Evolutionary conservation across 2,797 vertebrate genomes (phyloP).

Genomic region (Sebastes matsubarae): DNA sequence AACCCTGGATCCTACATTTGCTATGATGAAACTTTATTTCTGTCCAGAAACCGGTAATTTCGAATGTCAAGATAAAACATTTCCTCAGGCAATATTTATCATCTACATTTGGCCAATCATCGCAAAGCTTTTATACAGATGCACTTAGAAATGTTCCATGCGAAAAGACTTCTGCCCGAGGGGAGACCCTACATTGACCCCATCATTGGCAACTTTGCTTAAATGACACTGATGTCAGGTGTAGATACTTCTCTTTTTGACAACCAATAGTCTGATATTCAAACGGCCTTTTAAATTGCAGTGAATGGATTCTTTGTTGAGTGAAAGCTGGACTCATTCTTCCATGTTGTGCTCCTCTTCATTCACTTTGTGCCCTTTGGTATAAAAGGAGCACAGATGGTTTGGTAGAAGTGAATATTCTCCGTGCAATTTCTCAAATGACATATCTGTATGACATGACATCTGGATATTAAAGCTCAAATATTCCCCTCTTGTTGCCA

Average conservation of each 20-base stretch:
- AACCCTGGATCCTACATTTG: background rate
- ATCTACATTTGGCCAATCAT: background rate
- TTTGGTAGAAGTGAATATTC: background rate
- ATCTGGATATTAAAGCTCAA: background rate
- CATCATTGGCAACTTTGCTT: background rate
- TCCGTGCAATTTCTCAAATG: background rate
- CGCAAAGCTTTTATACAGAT: background rate
- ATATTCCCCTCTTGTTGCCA: background rate
- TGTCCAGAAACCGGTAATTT: background rate
- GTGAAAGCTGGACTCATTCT: background rate
- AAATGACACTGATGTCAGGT: background rate
- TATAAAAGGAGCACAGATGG: slow-evolving; percentile 3
- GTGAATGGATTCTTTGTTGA: background rate
- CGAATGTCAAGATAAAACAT: background rate
- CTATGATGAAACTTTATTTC: background rate
- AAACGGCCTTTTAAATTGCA: background rate
- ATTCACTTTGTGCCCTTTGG: background rate
- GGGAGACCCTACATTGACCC: background rate
- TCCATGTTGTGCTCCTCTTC: slow-evolving; percentile 5
- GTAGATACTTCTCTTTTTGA: background rate
- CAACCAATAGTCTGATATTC: background rate
- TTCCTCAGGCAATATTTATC: background rate
- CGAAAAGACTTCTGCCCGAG: background rate
- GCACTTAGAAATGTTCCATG: background rate
- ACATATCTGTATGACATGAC: background rate